Evolutionary conservation across 2,113 vertebrate species (phyloP).

Genomic region (Procavia capensis): DNA sequence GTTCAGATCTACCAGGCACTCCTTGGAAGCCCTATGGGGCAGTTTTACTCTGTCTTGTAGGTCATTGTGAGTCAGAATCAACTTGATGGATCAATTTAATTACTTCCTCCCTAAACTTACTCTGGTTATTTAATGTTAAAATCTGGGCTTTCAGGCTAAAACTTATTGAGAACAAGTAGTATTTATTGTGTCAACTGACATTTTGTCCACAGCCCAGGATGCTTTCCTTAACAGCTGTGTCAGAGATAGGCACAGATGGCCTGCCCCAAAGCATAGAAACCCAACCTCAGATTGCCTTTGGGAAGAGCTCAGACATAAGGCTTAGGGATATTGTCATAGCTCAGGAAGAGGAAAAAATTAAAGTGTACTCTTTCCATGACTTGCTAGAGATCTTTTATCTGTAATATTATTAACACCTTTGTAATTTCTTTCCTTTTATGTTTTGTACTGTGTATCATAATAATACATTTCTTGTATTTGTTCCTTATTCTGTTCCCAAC

Average conservation of each 20-base stretch:
- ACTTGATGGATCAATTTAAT: not conserved
- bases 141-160: not conserved
- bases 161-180: slow-evolving; percentile 20
- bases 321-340: not conserved
- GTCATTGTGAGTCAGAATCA: too few relatives aligned
- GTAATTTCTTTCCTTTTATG: not conserved
- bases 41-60: too few relatives aligned
- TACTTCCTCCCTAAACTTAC: not conserved
- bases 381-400: not conserved
- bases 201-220: not conserved
- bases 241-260: not conserved
- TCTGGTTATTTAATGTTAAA: not conserved
- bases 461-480: slow-evolving; percentile 1
- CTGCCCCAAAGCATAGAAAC: not conserved
- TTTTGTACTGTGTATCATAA: not conserved
- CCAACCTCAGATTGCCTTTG: not conserved
- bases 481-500: not conserved
- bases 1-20: too few relatives aligned
- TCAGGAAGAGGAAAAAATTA: not conserved
- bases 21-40: too few relatives aligned
- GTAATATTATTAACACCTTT: not conserved
- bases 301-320: not conserved
- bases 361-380: not conserved
- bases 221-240: not conserved
- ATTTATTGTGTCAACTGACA: not conserved